Conservation (phyloP, 2,113 vertebrate species). For the Morone saxatilis region DNA sequence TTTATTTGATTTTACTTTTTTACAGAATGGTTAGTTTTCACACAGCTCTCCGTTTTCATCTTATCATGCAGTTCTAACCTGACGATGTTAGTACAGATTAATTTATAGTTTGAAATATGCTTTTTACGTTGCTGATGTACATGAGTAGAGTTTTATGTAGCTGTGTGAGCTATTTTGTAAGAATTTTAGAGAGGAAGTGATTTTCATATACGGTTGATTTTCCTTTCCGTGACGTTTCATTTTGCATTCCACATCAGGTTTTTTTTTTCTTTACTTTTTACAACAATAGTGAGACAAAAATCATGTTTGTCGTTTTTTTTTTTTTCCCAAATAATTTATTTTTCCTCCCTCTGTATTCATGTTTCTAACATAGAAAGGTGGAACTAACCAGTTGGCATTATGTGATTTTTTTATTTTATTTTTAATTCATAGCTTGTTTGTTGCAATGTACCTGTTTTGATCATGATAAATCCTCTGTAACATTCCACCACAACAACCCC, state of each 20-base stretch:
- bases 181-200: slow-evolving; percentile 73
- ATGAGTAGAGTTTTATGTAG: slow-evolving; percentile 84
- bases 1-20: background rate
- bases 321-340: slow-evolving; percentile 87
- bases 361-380: slow-evolving; percentile 81
- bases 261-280: slow-evolving; percentile 10
- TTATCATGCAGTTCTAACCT: slow-evolving; percentile 71
- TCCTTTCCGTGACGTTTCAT: slow-evolving; percentile 65
- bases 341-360: slow-evolving; percentile 85
- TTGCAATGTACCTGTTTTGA: slow-evolving; percentile 79
- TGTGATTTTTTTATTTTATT: slow-evolving; percentile 64
- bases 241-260: slow-evolving; percentile 80
- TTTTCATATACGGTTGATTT: slow-evolving; percentile 72
- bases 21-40: slow-evolving; percentile 11
- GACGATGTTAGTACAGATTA: slow-evolving; percentile 48
- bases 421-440: slow-evolving; percentile 85
- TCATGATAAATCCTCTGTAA: slow-evolving; percentile 78
- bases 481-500: slow-evolving; percentile 75
- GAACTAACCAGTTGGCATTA: slow-evolving; percentile 88
- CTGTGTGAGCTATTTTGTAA: slow-evolving; percentile 74
- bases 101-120: slow-evolving; percentile 80
- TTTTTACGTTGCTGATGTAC: slow-evolving; percentile 64
- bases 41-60: slow-evolving; percentile 22
- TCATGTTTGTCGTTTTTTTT: slow-evolving; percentile 75
- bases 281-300: slow-evolving; percentile 70